Evolutionary conservation across 2,888 invertebrate species (phyloP).

Genomic region (Cacoxenus indagator): DNA sequence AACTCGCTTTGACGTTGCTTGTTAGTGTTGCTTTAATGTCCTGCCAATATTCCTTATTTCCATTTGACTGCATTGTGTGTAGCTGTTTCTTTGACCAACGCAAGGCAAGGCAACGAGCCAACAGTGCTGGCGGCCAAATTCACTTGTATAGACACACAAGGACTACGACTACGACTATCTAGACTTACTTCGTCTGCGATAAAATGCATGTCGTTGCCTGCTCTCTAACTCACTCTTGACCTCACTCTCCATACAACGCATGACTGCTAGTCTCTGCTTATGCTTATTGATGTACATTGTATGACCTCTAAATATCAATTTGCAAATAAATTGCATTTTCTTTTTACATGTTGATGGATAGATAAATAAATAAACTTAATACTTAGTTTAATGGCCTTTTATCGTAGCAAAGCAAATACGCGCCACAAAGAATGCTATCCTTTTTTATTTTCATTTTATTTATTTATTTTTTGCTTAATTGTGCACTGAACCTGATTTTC

Average conservation of each 20-base stretch:
- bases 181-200: too few relatives aligned
- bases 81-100: neutral
- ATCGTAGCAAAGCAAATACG: constrained; percentile 40
- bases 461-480: neutral
- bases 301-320: constrained; percentile 61
- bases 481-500: constrained; percentile 11
- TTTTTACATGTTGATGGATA: constrained; percentile 44
- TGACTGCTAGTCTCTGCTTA: neutral
- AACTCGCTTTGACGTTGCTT: neutral
- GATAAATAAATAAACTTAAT: constrained; percentile 48
- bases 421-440: constrained; percentile 17
- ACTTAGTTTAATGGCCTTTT: constrained; percentile 57
- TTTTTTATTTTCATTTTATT: too few relatives aligned
- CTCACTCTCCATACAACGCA: neutral
- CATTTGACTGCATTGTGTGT: neutral
- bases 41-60: constrained; percentile 18
- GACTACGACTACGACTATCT: too few relatives aligned
- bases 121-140: too few relatives aligned
- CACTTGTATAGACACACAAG: too few relatives aligned
- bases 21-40: neutral
- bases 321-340: constrained; percentile 59
- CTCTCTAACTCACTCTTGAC: too few relatives aligned
- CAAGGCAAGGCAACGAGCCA: too few relatives aligned
- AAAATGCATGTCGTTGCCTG: too few relatives aligned
- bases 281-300: neutral